Evolutionary conservation across 2,888 invertebrate species (phyloP).

Genomic region (Drosophila niveifrons): DNA sequence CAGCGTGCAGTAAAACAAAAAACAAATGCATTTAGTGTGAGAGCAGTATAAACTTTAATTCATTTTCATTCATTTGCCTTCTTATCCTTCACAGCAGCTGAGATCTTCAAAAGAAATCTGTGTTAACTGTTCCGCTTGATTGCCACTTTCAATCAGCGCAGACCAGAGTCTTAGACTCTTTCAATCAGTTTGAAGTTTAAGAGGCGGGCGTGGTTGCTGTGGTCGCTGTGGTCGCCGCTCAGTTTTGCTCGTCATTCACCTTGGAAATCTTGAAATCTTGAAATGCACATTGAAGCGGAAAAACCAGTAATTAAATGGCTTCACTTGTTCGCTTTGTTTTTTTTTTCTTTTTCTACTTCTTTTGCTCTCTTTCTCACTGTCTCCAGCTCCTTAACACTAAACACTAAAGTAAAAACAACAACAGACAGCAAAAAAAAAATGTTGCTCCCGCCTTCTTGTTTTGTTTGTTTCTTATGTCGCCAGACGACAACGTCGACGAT

Average conservation of each 20-base stretch:
- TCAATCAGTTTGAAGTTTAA: slow-evolving; percentile 31
- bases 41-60: neutral
- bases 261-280: slow-evolving; percentile 63
- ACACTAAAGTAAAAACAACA: neutral
- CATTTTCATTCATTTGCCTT: neutral
- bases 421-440: slow-evolving; percentile 5
- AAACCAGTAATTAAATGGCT: slow-evolving; percentile 77
- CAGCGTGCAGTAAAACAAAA: neutral
- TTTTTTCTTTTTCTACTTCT: slow-evolving; percentile 30
- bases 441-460: slow-evolving; percentile 27
- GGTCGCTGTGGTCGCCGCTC: slow-evolving; percentile 13
- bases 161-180: slow-evolving; percentile 22
- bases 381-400: neutral
- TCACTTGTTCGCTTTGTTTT: slow-evolving; percentile 47
- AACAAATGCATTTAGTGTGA: neutral
- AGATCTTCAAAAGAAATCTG: slow-evolving; percentile 32
- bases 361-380: slow-evolving; percentile 1
- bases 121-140: slow-evolving; percentile 38
- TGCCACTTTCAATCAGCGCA: slow-evolving; percentile 33
- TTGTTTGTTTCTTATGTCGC: slow-evolving; percentile 33
- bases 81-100: slow-evolving; percentile 6
- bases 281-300: slow-evolving; percentile 64
- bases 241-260: slow-evolving; percentile 65
- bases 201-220: slow-evolving; percentile 21
- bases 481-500: slow-evolving; percentile 10